Evolutionary conservation across 2,113 vertebrate species (phyloP).

Genomic region (Uria aalge): DNA sequence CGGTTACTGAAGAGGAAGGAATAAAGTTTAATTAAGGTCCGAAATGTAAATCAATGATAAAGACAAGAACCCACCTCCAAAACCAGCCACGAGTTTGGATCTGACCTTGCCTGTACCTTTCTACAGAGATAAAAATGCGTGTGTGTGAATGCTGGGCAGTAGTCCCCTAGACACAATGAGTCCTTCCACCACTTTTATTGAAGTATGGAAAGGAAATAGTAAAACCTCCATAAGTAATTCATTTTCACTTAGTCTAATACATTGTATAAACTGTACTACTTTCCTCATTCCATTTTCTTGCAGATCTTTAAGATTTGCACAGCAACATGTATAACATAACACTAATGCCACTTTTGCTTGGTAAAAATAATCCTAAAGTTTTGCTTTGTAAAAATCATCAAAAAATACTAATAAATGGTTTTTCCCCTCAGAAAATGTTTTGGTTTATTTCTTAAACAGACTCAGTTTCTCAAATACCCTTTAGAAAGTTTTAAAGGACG

Average conservation of each 20-base stretch:
- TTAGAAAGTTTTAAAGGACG: neutral
- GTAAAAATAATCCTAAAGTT: neutral
- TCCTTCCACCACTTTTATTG: neutral
- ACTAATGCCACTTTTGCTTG: neutral
- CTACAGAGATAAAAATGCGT: neutral
- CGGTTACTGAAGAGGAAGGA: neutral
- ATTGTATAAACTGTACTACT: neutral
- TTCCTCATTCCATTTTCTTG: neutral
- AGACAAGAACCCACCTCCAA: neutral
- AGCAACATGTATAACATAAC: neutral
- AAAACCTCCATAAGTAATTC: neutral
- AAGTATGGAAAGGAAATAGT: neutral
- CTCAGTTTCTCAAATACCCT: neutral
- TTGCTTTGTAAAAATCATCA: neutral
- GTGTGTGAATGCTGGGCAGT: neutral
- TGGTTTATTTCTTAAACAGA: neutral
- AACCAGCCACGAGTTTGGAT: neutral
- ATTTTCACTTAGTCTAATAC: neutral
- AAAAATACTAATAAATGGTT: neutral
- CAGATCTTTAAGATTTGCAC: neutral
- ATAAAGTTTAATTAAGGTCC: neutral
- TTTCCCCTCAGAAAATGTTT: neutral
- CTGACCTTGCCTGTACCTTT: neutral
- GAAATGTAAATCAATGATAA: neutral
- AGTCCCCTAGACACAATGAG: neutral